A percentile compares a stretch with the other conserved stretches of the same genome.
Conservation (phyloP, 2,113 vertebrate species). For the Oxygymnocypris stewartii region DNA sequence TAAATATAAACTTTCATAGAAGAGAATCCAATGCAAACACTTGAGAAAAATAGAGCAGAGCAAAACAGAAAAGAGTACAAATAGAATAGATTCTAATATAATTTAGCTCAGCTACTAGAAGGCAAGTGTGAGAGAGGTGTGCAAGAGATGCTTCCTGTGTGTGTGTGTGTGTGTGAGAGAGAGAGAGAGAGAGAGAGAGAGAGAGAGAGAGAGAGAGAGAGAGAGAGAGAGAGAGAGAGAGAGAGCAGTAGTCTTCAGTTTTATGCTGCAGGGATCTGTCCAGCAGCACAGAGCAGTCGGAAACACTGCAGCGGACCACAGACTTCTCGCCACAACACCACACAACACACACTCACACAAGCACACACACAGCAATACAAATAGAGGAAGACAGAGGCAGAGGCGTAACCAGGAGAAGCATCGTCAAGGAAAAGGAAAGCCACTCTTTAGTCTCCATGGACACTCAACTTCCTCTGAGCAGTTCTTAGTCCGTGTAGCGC, state of each 20-base stretch:
- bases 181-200: conserved; percentile 18
- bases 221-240: conserved; percentile 59
- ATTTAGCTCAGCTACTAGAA: neutral
- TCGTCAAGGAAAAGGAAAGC: conserved; percentile 21
- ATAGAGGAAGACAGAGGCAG: neutral
- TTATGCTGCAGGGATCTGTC: conserved; percentile 69
- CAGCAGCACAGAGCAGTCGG: conserved; percentile 52
- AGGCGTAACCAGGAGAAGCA: conserved; percentile 9
- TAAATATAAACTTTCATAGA: neutral
- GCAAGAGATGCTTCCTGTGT: neutral
- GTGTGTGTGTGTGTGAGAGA: neutral
- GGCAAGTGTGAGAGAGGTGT: neutral
- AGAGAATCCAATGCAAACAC: neutral
- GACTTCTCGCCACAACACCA: neutral
- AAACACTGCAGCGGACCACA: conserved; percentile 18
- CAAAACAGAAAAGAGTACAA: conserved; percentile 25
- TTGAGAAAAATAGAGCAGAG: neutral
- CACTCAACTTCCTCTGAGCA: conserved; percentile 56
- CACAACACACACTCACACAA: neutral
- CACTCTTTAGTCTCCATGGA: conserved; percentile 48
- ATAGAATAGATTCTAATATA: neutral
- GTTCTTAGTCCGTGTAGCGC: conserved; percentile 25
- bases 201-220: conserved; percentile 35
- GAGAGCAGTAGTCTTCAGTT: conserved; percentile 52
- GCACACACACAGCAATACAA: conserved; percentile 2